Percentiles rank a stretch among this genome's conserved stretches.
Conservation (phyloP, 2,888 invertebrate species). For the Lumbricus terrestris region DNA sequence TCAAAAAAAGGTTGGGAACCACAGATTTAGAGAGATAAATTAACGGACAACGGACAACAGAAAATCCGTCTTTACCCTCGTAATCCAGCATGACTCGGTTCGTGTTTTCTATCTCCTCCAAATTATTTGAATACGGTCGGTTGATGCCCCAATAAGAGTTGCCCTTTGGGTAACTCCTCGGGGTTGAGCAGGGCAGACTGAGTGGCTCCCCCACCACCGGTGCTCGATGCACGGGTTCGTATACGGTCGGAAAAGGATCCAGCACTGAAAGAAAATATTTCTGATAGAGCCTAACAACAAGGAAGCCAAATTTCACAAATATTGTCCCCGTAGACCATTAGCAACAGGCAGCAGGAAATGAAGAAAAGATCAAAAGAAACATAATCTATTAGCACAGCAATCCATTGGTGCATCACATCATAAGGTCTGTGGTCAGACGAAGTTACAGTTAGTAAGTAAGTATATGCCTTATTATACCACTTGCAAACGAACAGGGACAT, state of each 20-base stretch:
- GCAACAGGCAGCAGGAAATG: not conserved
- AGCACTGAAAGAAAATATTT: not conserved
- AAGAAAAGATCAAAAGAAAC: not conserved
- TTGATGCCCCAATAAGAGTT: slow-evolving; percentile 24
- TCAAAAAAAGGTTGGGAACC: too few relatives aligned
- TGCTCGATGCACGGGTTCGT: not conserved
- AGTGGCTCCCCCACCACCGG: not conserved
- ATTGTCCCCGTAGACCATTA: not conserved
- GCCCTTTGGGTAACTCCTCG: slow-evolving; percentile 29
- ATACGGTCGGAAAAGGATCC: slow-evolving; percentile 13
- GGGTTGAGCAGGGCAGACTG: slow-evolving; percentile 23
- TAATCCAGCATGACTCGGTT: slow-evolving; percentile 30
- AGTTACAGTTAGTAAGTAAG: too few relatives aligned
- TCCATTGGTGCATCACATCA: not conserved
- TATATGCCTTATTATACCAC: too few relatives aligned
- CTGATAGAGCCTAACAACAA: not conserved
- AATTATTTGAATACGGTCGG: not conserved
- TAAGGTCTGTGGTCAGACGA: not conserved
- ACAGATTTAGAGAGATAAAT: too few relatives aligned
- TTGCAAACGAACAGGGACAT: too few relatives aligned
- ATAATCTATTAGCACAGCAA: not conserved
- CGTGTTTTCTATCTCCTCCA: not conserved
- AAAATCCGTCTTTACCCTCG: slow-evolving; percentile 23
- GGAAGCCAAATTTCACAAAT: not conserved
- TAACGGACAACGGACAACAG: too few relatives aligned